phyloP scores from a whole-genome alignment of 2,113 vertebrate genomes.

The Amphiprion ocellaris region DNA sequence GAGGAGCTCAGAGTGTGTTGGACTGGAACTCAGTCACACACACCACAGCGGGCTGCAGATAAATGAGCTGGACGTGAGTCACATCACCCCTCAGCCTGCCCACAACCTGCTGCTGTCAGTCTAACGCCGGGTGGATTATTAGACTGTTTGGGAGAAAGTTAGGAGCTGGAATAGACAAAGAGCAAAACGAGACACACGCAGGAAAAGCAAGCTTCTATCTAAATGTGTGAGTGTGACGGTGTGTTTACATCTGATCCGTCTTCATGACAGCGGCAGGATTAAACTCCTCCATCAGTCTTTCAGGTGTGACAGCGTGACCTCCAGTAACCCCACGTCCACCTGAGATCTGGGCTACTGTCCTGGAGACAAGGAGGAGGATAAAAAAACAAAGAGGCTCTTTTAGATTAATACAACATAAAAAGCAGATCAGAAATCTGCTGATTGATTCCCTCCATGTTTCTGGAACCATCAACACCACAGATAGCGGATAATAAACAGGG shows the following conservation, averaged over 20 bases:
- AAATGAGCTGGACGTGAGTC: slow-evolving; percentile 77
- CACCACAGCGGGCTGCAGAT: slow-evolving; percentile 55
- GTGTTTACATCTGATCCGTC: slow-evolving; percentile 85
- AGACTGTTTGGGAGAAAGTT: slow-evolving; percentile 12
- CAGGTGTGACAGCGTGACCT: slow-evolving; percentile 69
- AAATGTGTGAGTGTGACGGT: slow-evolving; percentile 4
- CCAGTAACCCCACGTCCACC: slow-evolving; percentile 57
- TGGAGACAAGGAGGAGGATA: neutral
- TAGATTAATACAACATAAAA: neutral
- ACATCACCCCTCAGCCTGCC: slow-evolving; percentile 70
- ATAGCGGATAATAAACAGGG: slow-evolving; percentile 41
- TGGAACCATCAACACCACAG: neutral
- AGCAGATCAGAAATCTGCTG: neutral
- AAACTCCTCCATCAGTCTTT: slow-evolving; percentile 74
- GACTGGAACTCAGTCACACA: slow-evolving; percentile 52
- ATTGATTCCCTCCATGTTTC: slow-evolving; percentile 10
- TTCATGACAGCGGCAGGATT: slow-evolving; percentile 86
- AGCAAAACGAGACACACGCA: neutral
- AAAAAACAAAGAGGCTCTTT: neutral
- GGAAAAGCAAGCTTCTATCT: neutral
- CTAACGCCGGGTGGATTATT: slow-evolving; percentile 33
- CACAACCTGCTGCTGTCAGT: slow-evolving; percentile 89
- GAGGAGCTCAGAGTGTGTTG: slow-evolving; percentile 34
- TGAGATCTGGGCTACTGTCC: slow-evolving; percentile 69
- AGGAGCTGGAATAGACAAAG: neutral